Conservation (phyloP, 2,888 invertebrate genomes). For the Ceriagrion tenellum region DNA sequence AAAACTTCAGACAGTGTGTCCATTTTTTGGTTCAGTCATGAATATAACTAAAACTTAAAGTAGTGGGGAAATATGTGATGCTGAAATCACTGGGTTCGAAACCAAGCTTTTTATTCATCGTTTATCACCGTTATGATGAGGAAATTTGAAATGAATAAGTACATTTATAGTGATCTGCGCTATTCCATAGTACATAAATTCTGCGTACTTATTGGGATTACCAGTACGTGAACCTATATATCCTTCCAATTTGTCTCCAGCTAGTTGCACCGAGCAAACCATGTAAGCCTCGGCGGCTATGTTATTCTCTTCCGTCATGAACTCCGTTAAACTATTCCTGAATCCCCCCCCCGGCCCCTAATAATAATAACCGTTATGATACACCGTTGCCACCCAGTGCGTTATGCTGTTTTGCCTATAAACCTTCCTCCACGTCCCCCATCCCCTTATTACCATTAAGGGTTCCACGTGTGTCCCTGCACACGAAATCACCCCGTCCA, state of each 20-base stretch:
- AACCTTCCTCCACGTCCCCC: neutral
- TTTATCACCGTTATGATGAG: too few relatives aligned
- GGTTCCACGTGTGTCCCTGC: neutral
- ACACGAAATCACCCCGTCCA: neutral
- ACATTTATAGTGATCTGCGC: too few relatives aligned
- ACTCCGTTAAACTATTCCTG: neutral
- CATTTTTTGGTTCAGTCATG: too few relatives aligned
- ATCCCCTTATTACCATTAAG: too few relatives aligned
- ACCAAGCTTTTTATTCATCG: too few relatives aligned
- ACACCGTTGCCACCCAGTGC: neutral
- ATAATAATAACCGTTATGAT: neutral
- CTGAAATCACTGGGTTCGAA: too few relatives aligned
- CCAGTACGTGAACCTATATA: neutral
- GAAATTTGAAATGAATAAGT: too few relatives aligned
- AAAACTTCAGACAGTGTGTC: too few relatives aligned
- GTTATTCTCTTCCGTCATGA: neutral
- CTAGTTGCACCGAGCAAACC: neutral
- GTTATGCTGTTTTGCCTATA: constrained; percentile 4
- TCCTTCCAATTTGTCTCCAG: constrained; percentile 28
- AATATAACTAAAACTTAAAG: too few relatives aligned
- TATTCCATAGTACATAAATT: neutral
- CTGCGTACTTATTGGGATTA: neutral
- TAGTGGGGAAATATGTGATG: too few relatives aligned
- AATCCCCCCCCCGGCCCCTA: neutral
- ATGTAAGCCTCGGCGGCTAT: neutral